Conservation (phyloP, 2,888 invertebrate species). For the Polyommatus icarus region DNA sequence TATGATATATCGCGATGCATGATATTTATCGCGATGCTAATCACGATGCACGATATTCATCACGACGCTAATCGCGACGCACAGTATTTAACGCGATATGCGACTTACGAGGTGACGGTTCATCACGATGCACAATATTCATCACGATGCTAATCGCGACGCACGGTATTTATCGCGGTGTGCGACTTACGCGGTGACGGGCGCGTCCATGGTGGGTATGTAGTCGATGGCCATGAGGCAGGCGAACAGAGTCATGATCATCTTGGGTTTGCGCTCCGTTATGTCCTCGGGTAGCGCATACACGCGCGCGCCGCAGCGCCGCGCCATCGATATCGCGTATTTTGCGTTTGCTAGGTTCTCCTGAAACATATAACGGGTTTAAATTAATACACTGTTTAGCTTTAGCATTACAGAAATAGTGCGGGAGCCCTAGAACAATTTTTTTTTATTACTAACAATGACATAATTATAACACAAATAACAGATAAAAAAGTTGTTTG, state of each 20-base stretch:
- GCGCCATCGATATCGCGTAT: constrained; percentile 98
- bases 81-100: not conserved
- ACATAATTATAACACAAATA: too few relatives aligned
- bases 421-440: too few relatives aligned
- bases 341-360: constrained; percentile 98
- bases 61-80: not conserved
- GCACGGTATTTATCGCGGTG: not conserved
- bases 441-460: too few relatives aligned
- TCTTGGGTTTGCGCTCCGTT: constrained; percentile 97
- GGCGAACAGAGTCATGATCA: constrained; percentile 99
- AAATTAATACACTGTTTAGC: not conserved
- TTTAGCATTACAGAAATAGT: too few relatives aligned
- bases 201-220: constrained; percentile 91
- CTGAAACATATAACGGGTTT: constrained; percentile 69
- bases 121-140: too few relatives aligned
- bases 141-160: not conserved
- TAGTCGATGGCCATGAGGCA: constrained; percentile 99
- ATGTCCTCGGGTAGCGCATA: constrained; percentile 99
- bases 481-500: too few relatives aligned
- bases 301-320: constrained; percentile 98
- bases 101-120: constrained; percentile 58
- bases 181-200: constrained; percentile 58
- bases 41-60: not conserved
- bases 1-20: not conserved
- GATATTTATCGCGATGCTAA: not conserved